A percentile compares a stretch with the other conserved stretches of the same genome.
Conservation (phyloP, 2,113 vertebrate species). For the Alectura lathami region DNA sequence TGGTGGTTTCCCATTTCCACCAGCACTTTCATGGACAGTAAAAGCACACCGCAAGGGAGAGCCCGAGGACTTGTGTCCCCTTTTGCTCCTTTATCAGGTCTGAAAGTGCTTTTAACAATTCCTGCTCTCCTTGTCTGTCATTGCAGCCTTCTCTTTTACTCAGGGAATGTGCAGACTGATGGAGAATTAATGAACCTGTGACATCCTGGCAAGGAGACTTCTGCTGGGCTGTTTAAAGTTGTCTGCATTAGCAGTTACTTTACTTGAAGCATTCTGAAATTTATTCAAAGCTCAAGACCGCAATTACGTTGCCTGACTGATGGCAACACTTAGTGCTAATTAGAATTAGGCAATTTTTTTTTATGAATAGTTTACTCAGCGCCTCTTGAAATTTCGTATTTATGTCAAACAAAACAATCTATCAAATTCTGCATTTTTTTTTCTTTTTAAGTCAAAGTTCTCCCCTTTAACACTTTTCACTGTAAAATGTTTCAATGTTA, state of each 20-base stretch:
- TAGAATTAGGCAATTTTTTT: not conserved
- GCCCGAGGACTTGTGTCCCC: not conserved
- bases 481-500: not conserved
- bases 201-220: not conserved
- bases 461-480: not conserved
- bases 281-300: not conserved
- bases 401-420: not conserved
- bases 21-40: not conserved
- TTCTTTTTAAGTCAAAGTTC: not conserved
- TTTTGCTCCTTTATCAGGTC: not conserved
- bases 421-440: not conserved
- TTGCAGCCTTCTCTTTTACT: not conserved
- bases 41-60: not conserved
- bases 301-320: not conserved
- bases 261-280: not conserved
- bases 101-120: not conserved
- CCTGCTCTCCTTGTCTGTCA: not conserved
- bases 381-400: not conserved
- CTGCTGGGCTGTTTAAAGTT: not conserved
- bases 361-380: not conserved
- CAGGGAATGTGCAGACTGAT: not conserved
- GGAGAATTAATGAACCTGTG: not conserved
- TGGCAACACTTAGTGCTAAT: not conserved
- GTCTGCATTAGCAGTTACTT: not conserved
- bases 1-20: not conserved